A percentile compares a stretch with the other conserved stretches of the same genome.
Evolutionary conservation across 2,797 vertebrate species (phyloP).

Genomic region (Chanos chanos): DNA sequence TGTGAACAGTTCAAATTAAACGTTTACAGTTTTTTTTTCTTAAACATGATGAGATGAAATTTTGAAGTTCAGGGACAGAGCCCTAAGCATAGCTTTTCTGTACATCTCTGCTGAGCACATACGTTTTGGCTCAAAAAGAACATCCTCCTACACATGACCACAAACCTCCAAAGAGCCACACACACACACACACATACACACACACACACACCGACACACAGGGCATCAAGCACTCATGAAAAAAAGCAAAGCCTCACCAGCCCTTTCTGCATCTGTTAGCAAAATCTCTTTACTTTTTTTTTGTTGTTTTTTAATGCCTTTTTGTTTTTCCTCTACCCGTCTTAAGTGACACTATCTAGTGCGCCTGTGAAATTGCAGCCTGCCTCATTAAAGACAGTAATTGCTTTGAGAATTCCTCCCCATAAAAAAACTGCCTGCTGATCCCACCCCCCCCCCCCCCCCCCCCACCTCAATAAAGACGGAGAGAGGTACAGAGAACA

Average conservation of each 20-base stretch:
- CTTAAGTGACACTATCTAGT: conserved; percentile 37
- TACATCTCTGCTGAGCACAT: background rate
- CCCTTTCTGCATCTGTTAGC: conserved; percentile 28
- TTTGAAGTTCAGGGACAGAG: background rate
- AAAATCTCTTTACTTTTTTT: conserved; percentile 22
- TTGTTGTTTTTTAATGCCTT: conserved; percentile 33
- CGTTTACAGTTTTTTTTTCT: too few relatives aligned
- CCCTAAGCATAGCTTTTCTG: background rate
- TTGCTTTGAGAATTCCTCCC: conserved; percentile 52
- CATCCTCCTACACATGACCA: conserved; percentile 29
- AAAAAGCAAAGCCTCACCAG: conserved; percentile 16
- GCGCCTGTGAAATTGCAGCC: conserved; percentile 50
- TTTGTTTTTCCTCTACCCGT: conserved; percentile 41
- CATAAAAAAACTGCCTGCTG: conserved; percentile 49
- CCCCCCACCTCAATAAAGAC: conserved; percentile 50
- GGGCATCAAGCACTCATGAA: conserved; percentile 21
- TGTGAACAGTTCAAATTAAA: background rate
- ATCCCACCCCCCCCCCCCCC: conserved; percentile 37
- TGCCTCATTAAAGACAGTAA: conserved; percentile 62
- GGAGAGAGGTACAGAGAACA: conserved; percentile 48
- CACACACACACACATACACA: conserved; percentile 17
- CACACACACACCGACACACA: conserved; percentile 24
- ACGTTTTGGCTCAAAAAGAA: conserved; percentile 13
- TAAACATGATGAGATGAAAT: conserved; percentile 13
- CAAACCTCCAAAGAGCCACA: conserved; percentile 10